Conservation (phyloP, 2,113 vertebrate genomes). For the Eretmodus cyanostictus region DNA sequence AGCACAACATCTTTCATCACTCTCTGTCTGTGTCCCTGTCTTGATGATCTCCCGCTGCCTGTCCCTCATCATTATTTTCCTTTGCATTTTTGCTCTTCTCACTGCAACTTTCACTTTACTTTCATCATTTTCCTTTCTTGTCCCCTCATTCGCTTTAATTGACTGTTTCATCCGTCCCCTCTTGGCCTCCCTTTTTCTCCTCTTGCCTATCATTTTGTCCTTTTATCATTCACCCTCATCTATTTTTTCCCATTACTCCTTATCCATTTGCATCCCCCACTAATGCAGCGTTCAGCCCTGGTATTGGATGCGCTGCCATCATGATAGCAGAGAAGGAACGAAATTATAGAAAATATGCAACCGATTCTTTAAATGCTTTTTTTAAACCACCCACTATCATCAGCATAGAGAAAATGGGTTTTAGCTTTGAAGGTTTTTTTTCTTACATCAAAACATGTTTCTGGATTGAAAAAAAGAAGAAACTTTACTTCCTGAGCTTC, state of each 20-base stretch:
- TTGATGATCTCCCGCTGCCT: not conserved
- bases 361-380: not conserved
- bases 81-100: not conserved
- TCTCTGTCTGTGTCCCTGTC: not conserved
- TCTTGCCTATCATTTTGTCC: not conserved
- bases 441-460: not conserved
- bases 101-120: not conserved
- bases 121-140: conserved; percentile 1
- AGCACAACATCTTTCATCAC: not conserved
- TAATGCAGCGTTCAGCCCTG: not conserved
- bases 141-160: not conserved
- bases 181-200: not conserved
- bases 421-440: not conserved
- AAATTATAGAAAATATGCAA: not conserved
- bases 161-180: not conserved
- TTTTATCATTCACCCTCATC: conserved; percentile 7
- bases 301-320: not conserved
- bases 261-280: not conserved
- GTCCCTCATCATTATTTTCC: not conserved
- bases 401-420: not conserved
- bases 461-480: not conserved
- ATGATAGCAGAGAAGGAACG: not conserved
- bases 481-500: not conserved
- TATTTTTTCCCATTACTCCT: not conserved
- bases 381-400: not conserved